Conservation (phyloP, 2,888 invertebrate species). For the Syrphus vitripennis region DNA sequence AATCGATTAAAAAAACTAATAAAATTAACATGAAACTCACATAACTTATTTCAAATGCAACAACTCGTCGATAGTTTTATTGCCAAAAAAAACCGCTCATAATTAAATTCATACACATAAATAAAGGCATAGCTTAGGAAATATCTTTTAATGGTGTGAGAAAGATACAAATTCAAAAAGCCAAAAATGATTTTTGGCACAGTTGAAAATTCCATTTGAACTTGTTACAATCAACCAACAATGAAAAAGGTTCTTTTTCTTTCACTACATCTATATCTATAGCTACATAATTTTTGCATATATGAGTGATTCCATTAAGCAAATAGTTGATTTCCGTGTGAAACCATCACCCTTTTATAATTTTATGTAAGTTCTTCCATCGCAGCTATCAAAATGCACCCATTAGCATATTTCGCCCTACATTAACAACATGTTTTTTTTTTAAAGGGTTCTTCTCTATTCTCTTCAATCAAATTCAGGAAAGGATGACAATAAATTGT, state of each 20-base stretch:
- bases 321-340: constrained; percentile 67
- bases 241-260: neutral
- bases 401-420: constrained; percentile 62
- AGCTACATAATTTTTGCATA: constrained; percentile 28
- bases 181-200: constrained; percentile 11
- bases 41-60: constrained; percentile 22
- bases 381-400: constrained; percentile 1
- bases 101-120: neutral
- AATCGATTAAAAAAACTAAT: constrained; percentile 39
- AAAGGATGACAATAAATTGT: constrained; percentile 35
- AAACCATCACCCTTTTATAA: constrained; percentile 52
- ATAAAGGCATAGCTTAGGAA: neutral
- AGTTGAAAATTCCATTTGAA: constrained; percentile 27
- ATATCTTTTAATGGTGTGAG: constrained; percentile 13
- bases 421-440: constrained; percentile 40
- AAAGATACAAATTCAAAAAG: constrained; percentile 8
- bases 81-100: neutral
- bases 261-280: neutral
- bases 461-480: neutral
- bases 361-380: neutral
- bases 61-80: neutral
- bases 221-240: neutral
- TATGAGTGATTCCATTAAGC: constrained; percentile 58
- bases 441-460: constrained; percentile 45
- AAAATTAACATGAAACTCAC: constrained; percentile 44